A percentile compares a stretch with the other conserved stretches of the same genome.
Conservation (phyloP, 2,113 vertebrate genomes). For the Eretmochelys imbricata region DNA sequence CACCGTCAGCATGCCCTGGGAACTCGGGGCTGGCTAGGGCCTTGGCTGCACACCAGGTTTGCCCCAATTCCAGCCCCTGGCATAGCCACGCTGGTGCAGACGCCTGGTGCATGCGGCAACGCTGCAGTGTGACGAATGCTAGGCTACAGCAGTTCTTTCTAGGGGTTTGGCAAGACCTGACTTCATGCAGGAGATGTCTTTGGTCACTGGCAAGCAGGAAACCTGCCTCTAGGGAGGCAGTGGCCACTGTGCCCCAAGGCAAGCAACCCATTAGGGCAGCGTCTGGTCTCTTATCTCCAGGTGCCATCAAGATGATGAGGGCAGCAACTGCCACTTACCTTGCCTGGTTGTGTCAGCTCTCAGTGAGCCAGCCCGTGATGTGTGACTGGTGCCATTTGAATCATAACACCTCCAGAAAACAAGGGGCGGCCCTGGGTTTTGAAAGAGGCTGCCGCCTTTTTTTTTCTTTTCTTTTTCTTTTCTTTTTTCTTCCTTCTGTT, state of each 20-base stretch:
- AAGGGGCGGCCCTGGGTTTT: accelerated
- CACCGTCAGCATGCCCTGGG: background rate
- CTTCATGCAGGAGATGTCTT: background rate
- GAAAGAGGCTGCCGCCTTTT: background rate
- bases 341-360: background rate
- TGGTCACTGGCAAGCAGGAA: background rate
- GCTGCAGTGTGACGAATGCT: background rate
- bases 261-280: background rate
- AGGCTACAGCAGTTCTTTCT: background rate
- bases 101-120: background rate
- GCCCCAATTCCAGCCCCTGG: background rate
- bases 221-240: background rate
- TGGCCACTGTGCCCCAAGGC: background rate
- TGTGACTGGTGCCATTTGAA: background rate
- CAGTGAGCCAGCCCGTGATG: background rate
- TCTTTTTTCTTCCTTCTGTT: background rate
- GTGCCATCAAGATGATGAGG: background rate
- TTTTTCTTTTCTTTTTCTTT: background rate
- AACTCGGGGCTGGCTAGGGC: background rate
- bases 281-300: background rate
- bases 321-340: background rate
- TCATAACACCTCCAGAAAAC: background rate
- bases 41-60: background rate
- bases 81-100: background rate
- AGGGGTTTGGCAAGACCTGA: background rate